Evolutionary conservation across 2,888 invertebrate genomes (phyloP).

Genomic region (Tridacna crocea): DNA sequence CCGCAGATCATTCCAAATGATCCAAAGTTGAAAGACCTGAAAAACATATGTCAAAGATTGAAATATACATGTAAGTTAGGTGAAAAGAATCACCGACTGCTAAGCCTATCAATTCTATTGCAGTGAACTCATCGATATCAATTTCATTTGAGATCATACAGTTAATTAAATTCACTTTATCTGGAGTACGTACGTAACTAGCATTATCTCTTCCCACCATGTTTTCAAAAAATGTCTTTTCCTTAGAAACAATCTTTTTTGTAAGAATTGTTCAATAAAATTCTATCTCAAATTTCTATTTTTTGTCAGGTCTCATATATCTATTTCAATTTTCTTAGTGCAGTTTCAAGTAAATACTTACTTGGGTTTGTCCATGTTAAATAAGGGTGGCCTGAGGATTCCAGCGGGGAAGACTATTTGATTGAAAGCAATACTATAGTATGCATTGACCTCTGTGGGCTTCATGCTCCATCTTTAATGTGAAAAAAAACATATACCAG

Average conservation of each 20-base stretch:
- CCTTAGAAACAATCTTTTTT: not conserved
- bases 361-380: constrained; percentile 74
- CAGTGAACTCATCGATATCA: not conserved
- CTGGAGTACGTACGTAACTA: too few relatives aligned
- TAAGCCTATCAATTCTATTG: not conserved
- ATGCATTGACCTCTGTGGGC: constrained; percentile 79
- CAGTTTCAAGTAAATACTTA: constrained; percentile 54
- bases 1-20: constrained; percentile 80
- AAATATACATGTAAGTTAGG: not conserved
- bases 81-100: not conserved
- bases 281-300: not conserved
- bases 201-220: too few relatives aligned
- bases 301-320: too few relatives aligned
- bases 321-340: too few relatives aligned
- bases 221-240: too few relatives aligned
- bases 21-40: constrained; percentile 78
- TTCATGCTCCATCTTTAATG: constrained; percentile 76
- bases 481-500: not conserved
- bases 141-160: not conserved
- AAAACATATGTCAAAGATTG: constrained; percentile 16
- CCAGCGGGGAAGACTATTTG: constrained; percentile 80
- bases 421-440: constrained; percentile 76
- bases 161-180: too few relatives aligned
- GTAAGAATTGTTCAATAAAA: not conserved
- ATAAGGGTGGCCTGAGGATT: constrained; percentile 79